Conservation (phyloP, 2,113 vertebrate genomes). For the Saguinus imperator region DNA sequence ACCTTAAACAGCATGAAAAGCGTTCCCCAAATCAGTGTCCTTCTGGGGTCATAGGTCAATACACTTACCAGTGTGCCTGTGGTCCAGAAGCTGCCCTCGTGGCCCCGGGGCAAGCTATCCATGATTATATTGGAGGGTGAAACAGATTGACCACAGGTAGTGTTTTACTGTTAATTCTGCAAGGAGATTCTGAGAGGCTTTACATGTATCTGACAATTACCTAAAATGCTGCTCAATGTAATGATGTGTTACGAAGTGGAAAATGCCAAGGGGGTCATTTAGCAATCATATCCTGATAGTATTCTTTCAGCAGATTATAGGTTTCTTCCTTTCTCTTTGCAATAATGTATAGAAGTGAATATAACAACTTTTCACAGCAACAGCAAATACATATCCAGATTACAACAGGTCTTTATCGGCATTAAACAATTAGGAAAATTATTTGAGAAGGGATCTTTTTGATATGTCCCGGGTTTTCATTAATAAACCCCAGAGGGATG, state of each 20-base stretch:
- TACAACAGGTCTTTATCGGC: background rate
- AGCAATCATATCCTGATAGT: conserved; percentile 66
- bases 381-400: conserved; percentile 38
- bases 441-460: conserved; percentile 7
- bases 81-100: background rate
- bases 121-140: conserved; percentile 39
- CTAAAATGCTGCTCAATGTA: conserved; percentile 67
- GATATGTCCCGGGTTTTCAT: background rate
- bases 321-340: background rate
- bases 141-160: conserved; percentile 34
- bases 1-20: background rate
- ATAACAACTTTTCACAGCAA: conserved; percentile 54
- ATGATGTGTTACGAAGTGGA: conserved; percentile 73
- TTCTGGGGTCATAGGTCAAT: background rate
- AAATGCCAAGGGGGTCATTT: conserved; percentile 69
- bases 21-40: background rate
- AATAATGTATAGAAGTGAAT: conserved; percentile 46
- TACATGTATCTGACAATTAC: conserved; percentile 72
- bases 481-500: background rate
- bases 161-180: conserved; percentile 59
- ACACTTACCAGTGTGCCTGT: background rate
- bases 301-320: conserved; percentile 62
- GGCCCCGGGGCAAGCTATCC: background rate
- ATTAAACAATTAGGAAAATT: conserved; percentile 20
- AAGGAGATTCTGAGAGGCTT: conserved; percentile 46